phyloP scores from a whole-genome alignment of 2,797 vertebrate genomes.

The Nannoperca obscura region DNA sequence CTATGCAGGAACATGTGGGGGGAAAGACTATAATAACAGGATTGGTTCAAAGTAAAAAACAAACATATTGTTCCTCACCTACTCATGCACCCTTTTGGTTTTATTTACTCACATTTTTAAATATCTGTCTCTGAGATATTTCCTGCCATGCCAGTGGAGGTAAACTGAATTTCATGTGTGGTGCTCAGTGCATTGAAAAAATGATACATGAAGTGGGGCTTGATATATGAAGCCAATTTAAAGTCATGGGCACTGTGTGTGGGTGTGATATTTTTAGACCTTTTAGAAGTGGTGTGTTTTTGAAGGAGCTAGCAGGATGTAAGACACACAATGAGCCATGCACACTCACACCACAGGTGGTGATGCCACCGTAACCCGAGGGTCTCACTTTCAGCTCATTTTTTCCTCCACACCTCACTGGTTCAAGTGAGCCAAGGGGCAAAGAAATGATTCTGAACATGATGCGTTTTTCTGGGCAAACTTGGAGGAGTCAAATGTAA shows the following conservation, averaged over 20 bases:
- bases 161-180: not conserved
- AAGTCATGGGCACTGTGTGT: not conserved
- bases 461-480: conserved; percentile 75
- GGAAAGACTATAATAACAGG: not conserved
- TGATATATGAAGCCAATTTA: not conserved
- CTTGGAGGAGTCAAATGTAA: conserved; percentile 70
- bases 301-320: conserved; percentile 8
- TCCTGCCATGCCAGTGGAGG: not conserved
- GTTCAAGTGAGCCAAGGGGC: conserved; percentile 20
- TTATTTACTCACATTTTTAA: not conserved
- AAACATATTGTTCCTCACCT: not conserved
- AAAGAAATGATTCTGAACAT: conserved; percentile 30
- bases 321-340: conserved; percentile 9
- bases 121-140: not conserved
- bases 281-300: conserved; percentile 11
- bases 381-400: conserved; percentile 45
- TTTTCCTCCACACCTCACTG: conserved; percentile 24
- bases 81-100: not conserved
- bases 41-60: not conserved
- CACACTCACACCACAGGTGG: conserved; percentile 34
- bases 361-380: conserved; percentile 32
- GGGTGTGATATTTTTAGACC: conserved; percentile 23
- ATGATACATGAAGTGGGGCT: conserved; percentile 7
- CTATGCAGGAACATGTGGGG: not conserved
- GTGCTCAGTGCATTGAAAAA: not conserved